Evolutionary conservation across 2,888 invertebrate species (phyloP), one percentile per base, ranked within the genome.

Genomic region (Drosophila testacea): DNA sequence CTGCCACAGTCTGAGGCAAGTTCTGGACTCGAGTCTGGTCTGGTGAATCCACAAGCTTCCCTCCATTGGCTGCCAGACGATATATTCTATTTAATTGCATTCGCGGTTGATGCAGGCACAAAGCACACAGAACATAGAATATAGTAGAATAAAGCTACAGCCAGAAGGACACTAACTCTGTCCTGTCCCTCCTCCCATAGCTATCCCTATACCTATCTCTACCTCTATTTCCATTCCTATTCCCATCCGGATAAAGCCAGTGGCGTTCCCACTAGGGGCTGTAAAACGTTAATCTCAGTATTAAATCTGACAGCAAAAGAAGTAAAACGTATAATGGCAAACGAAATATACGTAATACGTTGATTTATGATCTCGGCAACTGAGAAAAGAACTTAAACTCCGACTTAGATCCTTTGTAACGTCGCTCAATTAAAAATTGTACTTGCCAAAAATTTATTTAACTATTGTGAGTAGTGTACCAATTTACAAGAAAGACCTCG

Each of bases 51-150:
- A 50, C 48, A n/a, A 34, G 50, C 22, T 39, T 30, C 16, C 13
- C 54, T 34, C 39, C 27, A 52, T 39, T 28, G 73, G 10, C 56
- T 52, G 67, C 69, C 66, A 46, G 44, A 63, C 89, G 68, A 89
- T 85, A 88, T 89, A 88, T 85, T 85, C 89, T 73, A 85, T 85
- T 89, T 85, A 85, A 85, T 85, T 85, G 88, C 85, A 80, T 85
- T 79, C 74, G 85, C 69, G 84, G 78, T 67, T 71, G 69, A 54
- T 63, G 64, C 67, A 41, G 57, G 46, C 57, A 67, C 60, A 72
- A 63, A 69, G 48, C 34, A 36, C 54, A 63, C 54, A 32, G 46
- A 32, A 54, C 30, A 59, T 9, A 32, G 32, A 2, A 32, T 48
- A 34, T 22, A 51, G 39, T 55, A 44, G 62, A 65, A 64, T 13